Evolutionary conservation across 2,113 vertebrate genomes (phyloP), one percentile per base, ranked within the genome.

Genomic region (Triplophysa siluroides): DNA sequence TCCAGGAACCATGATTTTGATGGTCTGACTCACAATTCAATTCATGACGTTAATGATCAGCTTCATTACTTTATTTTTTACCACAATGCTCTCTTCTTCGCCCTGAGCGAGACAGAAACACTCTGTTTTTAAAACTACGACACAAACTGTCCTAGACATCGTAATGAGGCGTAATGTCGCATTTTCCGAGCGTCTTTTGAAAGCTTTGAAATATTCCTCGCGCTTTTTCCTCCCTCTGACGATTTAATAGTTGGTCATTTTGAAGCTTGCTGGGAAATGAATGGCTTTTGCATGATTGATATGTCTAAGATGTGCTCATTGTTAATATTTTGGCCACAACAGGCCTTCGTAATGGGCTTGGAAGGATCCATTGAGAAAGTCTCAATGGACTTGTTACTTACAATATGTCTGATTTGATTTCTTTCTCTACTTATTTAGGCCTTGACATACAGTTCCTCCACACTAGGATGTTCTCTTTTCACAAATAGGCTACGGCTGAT

Each of bases 231-330:
- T 72, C 26, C 29, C 33, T 54, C 11, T 54, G 75, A 2, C 24
- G 38, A 24, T 54, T 77, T 77, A 77, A 77, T 77, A 66, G 75
- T 76, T 65, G 45, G 61, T 65, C 45, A 21, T 76, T 65, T 54
- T 38, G 13, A 65, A 65, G 33, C 23, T 62, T 52, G 61, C 62
- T 33, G 24, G 13, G 74, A 76, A 65, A 65, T 76, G 38, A 65
- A 76, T 65, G 21, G 45, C 24, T 65, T n/a, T 45, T 38, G 14
- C 19, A 21, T 54, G 45, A 76, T 18, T 65, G 62, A 77, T 65
- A 7, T 18, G 75, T 66, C 62, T 65, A 24, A 65, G 75, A 66
- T 77, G 62, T 66, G 29, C 45, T 54, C 52, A 65, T 77, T 58
- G 54, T 56, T 76, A 38, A 76, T 65, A 65, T 38, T 45, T 52